Evolutionary conservation across 1,140 invertebrate genomes (phyloP).

Genomic region (Zaprionus ghesquierei): DNA sequence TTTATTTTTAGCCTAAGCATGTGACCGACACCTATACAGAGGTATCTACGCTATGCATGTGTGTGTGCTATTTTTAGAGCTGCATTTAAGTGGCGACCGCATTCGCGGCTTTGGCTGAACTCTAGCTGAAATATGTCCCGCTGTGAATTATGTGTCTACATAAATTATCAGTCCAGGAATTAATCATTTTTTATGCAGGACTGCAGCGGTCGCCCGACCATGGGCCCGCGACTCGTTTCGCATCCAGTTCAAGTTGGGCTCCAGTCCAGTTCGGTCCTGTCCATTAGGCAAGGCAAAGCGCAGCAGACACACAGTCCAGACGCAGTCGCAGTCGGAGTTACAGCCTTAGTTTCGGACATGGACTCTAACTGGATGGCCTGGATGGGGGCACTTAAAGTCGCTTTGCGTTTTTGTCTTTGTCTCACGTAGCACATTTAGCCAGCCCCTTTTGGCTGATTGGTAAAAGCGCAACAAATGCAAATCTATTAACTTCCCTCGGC

Average conservation of each 20-base stretch:
- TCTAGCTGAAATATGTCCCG: constrained; percentile 75
- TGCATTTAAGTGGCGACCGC: constrained; percentile 74
- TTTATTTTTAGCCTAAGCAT: constrained; percentile 74
- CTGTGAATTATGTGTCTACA: constrained; percentile 81
- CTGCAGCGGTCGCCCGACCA: constrained; percentile 18
- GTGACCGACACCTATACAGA: constrained; percentile 60
- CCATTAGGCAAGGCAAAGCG: constrained; percentile 62
- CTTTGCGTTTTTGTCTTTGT: constrained; percentile 68
- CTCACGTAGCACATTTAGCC: constrained; percentile 30
- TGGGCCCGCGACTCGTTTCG: neutral
- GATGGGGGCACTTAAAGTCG: constrained; percentile 68
- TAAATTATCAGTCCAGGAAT: constrained; percentile 78
- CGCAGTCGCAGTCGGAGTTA: neutral
- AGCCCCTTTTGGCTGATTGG: constrained; percentile 27
- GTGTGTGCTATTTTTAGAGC: constrained; percentile 71
- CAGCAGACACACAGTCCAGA: neutral
- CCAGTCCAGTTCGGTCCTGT: constrained; percentile 24
- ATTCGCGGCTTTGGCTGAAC: constrained; percentile 58
- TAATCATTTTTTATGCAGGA: constrained; percentile 80
- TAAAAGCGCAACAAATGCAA: constrained; percentile 19
- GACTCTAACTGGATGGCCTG: constrained; percentile 13
- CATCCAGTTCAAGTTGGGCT: neutral
- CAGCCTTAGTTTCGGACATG: neutral
- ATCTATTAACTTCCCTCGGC: neutral
- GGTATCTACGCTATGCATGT: constrained; percentile 19